Evolutionary conservation across 2,888 invertebrate genomes (phyloP), one percentile per base, ranked within the genome.

Genomic region (Leucophenga maculata): DNA sequence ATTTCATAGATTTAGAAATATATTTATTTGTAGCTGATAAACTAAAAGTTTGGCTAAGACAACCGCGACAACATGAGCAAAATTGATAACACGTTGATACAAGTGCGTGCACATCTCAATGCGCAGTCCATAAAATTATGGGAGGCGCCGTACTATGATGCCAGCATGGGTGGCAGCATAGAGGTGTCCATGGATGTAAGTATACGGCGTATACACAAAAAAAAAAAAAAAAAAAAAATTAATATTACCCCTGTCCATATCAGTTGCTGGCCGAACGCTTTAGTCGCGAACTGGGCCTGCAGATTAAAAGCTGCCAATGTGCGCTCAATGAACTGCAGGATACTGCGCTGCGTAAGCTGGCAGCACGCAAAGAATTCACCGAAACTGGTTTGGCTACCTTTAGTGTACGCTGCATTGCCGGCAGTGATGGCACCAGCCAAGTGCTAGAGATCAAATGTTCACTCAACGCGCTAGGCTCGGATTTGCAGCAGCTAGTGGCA

Each of bases 61-160:
- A n/a, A n/a, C n/a, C n/a, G 26, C 39, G 8, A 11, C 39, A n/a
- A 32, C 26, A 87, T 87, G 87, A 80, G 85, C 11, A 80, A 83
- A 46, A 80, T 85, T 60, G 93, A 94, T 85, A 92, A 93, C 87
- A 88, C 91, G 76, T 88, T 93, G n/a, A 91, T 93, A 62, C 92
- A 91, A 88, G 89, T 94, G 14, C 90, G 93, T 22, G 91, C 92
- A 0, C 92, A 91, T 79, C 88, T 95, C 46, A 93, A 94, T 76
- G 88, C 90, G 68, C 92, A 93, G 69, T 90, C 91, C 75, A 90
- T 95, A 6, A 94, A 94, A 85, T 87, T 95, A 70, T 95, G 95
- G 95, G 90, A 93, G 77, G 89, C 92, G 16, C 95, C 95, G 0
- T 95, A 92, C 85, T 91, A 91, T 64, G 85, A 86, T 32, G 89